Conservation (phyloP, 2,113 vertebrate genomes). For the Cheirogaleus medius region DNA sequence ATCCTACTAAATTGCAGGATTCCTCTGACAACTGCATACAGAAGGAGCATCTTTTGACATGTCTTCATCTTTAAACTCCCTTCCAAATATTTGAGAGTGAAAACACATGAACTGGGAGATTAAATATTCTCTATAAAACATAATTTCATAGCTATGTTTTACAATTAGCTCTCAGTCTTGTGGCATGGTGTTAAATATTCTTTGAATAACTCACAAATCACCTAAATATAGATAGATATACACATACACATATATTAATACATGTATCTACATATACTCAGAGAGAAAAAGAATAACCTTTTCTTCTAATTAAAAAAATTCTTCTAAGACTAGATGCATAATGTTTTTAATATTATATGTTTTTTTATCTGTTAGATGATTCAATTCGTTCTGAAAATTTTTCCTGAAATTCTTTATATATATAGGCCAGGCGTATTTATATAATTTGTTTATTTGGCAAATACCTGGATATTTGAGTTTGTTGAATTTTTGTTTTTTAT, state of each 20-base stretch:
- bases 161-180: constrained; percentile 37
- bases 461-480: background rate
- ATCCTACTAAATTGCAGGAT: constrained; percentile 59
- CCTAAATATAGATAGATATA: background rate
- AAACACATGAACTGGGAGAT: background rate
- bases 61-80: constrained; percentile 46
- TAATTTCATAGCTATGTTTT: background rate
- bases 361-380: background rate
- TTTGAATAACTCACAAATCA: constrained; percentile 35
- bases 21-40: constrained; percentile 9
- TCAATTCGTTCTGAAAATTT: background rate
- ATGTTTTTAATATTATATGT: background rate
- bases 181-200: constrained; percentile 23
- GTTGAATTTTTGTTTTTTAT: background rate
- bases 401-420: background rate
- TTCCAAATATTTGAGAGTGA: constrained; percentile 56
- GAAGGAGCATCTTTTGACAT: constrained; percentile 29
- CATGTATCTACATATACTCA: background rate
- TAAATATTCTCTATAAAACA: background rate
- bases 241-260: background rate
- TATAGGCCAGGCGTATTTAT: background rate
- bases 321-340: background rate
- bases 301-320: background rate
- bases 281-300: background rate
- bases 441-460: background rate